Conservation (phyloP, 1,140 invertebrate species). For the Brachionus rotundiformis region DNA sequence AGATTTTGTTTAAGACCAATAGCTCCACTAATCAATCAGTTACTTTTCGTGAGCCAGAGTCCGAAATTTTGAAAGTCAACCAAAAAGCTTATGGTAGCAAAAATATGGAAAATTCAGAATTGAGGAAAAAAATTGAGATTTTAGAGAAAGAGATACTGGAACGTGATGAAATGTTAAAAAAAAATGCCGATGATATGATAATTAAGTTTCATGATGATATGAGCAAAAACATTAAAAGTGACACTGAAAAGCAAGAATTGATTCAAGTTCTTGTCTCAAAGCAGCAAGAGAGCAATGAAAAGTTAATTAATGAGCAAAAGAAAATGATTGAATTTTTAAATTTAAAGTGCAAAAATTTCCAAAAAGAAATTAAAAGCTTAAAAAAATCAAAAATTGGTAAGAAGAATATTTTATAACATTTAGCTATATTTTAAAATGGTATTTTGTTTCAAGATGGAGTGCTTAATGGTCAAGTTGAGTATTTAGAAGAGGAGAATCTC, state of each 20-base stretch:
- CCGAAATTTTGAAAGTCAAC: neutral
- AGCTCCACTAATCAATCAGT: slow-evolving; percentile 31
- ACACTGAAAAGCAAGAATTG: neutral
- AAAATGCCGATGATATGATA: slow-evolving; percentile 4
- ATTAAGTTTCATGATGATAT: slow-evolving; percentile 35
- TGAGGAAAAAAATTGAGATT: neutral
- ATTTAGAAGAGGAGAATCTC: slow-evolving; percentile 18
- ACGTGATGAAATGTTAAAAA: slow-evolving; percentile 20
- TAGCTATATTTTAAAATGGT: neutral
- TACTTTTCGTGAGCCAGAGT: slow-evolving; percentile 43
- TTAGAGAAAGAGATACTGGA: slow-evolving; percentile 26
- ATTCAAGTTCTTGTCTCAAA: slow-evolving; percentile 12
- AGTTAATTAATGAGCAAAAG: slow-evolving; percentile 39
- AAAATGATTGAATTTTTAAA: slow-evolving; percentile 31
- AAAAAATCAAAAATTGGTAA: neutral
- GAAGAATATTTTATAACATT: neutral
- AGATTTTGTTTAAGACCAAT: neutral
- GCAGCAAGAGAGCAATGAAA: slow-evolving; percentile 50
- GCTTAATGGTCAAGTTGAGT: neutral
- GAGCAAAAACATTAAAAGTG: neutral
- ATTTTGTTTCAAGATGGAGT: neutral
- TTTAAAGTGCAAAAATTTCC: neutral
- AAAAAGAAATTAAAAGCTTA: slow-evolving; percentile 15
- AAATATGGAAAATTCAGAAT: neutral
- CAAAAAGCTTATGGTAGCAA: neutral